Conservation (phyloP, 2,797 vertebrate genomes). For the Semotilus atromaculatus region DNA sequence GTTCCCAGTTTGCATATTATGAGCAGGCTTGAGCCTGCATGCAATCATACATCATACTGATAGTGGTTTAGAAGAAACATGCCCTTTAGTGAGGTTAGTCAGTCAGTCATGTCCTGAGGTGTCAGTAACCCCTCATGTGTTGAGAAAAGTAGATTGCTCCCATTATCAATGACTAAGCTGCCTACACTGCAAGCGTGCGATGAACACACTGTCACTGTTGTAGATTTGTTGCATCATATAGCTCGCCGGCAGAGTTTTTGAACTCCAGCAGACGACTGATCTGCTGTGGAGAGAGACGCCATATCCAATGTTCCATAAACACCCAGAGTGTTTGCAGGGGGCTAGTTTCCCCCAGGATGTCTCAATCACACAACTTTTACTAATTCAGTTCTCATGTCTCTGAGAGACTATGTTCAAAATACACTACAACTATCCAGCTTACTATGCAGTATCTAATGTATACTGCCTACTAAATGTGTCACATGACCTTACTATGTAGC, state of each 20-base stretch:
- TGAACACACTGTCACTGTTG: background rate
- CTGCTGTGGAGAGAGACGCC: slow-evolving; percentile 5
- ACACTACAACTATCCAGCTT: background rate
- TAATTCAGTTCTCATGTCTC: background rate
- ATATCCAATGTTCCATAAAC: slow-evolving; percentile 23
- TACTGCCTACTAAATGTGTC: background rate
- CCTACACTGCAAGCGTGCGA: background rate
- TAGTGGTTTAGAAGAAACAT: background rate
- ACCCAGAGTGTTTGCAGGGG: background rate
- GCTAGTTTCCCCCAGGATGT: background rate
- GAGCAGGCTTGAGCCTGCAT: background rate
- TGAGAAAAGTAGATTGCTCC: background rate
- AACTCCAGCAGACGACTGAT: background rate
- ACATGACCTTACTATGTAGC: background rate
- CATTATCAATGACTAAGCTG: slow-evolving; percentile 21
- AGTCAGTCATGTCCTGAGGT: slow-evolving; percentile 6
- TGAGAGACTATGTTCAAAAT: background rate
- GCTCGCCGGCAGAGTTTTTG: background rate
- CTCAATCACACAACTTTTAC: slow-evolving; percentile 12
- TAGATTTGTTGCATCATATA: slow-evolving; percentile 25
- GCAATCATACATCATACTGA: slow-evolving; percentile 3
- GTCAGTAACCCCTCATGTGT: slow-evolving; percentile 2
- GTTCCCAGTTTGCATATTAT: background rate
- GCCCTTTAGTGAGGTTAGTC: background rate
- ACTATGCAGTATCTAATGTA: background rate